Percentiles rank a stretch among this genome's conserved stretches.
phyloP scores from a whole-genome alignment of 2,797 vertebrate genomes.

The Falco cherrug region DNA sequence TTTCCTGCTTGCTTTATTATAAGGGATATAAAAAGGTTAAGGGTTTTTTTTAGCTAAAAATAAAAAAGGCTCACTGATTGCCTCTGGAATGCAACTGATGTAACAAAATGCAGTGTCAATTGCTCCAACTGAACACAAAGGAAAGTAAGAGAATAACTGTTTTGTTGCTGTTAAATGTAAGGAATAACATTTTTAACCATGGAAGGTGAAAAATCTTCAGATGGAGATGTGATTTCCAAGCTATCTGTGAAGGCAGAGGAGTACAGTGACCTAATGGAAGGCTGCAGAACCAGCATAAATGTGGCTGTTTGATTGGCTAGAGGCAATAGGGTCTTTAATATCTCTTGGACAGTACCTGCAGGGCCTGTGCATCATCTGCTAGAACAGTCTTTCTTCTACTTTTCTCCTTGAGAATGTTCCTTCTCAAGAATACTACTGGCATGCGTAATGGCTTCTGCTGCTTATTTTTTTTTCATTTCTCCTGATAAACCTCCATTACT shows the following conservation, averaged over 20 bases:
- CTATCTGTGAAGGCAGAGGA: background rate
- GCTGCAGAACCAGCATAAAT: background rate
- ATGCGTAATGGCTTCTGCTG: background rate
- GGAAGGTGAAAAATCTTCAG: background rate
- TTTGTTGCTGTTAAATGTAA: background rate
- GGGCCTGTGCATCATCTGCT: background rate
- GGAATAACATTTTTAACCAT: background rate
- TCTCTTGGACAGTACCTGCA: background rate
- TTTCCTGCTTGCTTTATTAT: background rate
- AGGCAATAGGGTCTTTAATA: background rate
- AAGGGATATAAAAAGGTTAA: background rate
- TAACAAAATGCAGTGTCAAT: background rate
- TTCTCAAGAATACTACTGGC: background rate
- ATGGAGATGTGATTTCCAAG: background rate
- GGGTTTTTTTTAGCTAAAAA: background rate
- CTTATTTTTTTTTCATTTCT: background rate
- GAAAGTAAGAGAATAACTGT: background rate
- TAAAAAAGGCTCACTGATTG: background rate
- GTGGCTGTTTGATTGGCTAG: background rate
- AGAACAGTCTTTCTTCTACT: background rate
- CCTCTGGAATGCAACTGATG: background rate
- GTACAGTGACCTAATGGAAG: background rate
- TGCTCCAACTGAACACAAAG: background rate
- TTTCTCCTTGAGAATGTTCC: background rate
- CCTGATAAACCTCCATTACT: background rate